These are phyloP conservation scores for Netta rufina DNA, from an alignment of 2,797 vertebrate species.

Conservation along the genomic window DNA sequence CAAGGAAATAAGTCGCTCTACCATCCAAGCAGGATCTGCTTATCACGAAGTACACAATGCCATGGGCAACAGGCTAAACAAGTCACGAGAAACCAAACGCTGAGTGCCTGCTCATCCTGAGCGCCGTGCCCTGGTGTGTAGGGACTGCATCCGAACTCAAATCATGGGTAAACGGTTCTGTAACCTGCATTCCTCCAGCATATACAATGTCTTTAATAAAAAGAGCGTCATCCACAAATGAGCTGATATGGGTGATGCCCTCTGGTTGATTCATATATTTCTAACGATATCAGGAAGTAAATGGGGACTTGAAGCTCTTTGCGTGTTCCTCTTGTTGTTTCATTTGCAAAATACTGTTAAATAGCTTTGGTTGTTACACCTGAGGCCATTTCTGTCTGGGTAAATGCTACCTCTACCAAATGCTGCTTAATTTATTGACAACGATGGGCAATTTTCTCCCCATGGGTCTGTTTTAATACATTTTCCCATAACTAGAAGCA, in stretches of 20 bases:
- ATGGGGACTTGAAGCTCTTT: not conserved
- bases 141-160: not conserved
- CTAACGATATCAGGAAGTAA: not conserved
- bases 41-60: not conserved
- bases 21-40: not conserved
- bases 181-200: accelerated
- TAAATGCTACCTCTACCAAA: not conserved
- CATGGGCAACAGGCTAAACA: not conserved
- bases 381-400: not conserved
- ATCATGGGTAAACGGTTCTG: not conserved
- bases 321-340: not conserved
- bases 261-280: not conserved
- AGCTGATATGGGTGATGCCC: not conserved
- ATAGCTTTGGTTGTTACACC: not conserved
- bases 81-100: not conserved
- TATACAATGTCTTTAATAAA: accelerated
- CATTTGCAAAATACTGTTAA: not conserved
- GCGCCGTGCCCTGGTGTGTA: not conserved
- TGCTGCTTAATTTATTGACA: not conserved
- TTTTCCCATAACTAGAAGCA: not conserved
- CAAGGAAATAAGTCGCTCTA: not conserved
- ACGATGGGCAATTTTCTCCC: not conserved
- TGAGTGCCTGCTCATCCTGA: not conserved
- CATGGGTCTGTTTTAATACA: not conserved
- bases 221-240: not conserved